Base-by-base conservation (phyloP, 2,113 vertebrate species). In the Rhadina sibilatrix region DNA sequence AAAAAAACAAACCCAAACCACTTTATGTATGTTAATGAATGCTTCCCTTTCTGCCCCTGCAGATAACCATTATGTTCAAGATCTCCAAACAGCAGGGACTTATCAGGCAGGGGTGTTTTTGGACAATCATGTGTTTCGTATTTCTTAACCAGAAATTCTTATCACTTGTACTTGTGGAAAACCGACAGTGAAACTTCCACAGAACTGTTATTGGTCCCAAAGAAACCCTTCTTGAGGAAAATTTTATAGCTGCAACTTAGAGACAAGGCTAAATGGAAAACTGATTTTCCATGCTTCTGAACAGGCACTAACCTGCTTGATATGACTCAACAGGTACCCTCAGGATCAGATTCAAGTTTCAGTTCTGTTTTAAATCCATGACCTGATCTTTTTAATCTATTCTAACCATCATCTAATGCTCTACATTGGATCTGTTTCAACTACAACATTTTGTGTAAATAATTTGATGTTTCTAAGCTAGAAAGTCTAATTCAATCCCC, bases 401-500 rank as follows among this genome's bases (percentile, higher is more conserved):
- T 27, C 56, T 78, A 75, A 75, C 65, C 33, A 83, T 69, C 71
- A 49, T 47, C 33, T 75, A 54, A 56, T 54, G 38, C 47, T 89
- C 16, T 66, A 78, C 33, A 42, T 19, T 50, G 71, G 63, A 93
- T 83, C 56, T 78, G 33, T 92, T 94, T 93, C 79, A 92, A 47
- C 57, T 44, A 20, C 28, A 85, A 71, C 23, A 76, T 83, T 95
- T 87, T 85, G 33, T 87, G 68, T 80, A 92, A 91, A 95, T 83
- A 65, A 88, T 65, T 71, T 78, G 31, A 78, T 84, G 89, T 66
- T 89, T 83, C 38, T 89, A 75, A 94, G 64, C 42, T 87, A 42
- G 60, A 50, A 96, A 91, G 35, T 42, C 69, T 89, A 78, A 89
- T 87, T 96, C 42, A 75, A 15, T 95, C 81, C 78, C 74, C 27